Evolutionary conservation across 1,140 invertebrate species (phyloP).

Genomic region (Musca domestica): DNA sequence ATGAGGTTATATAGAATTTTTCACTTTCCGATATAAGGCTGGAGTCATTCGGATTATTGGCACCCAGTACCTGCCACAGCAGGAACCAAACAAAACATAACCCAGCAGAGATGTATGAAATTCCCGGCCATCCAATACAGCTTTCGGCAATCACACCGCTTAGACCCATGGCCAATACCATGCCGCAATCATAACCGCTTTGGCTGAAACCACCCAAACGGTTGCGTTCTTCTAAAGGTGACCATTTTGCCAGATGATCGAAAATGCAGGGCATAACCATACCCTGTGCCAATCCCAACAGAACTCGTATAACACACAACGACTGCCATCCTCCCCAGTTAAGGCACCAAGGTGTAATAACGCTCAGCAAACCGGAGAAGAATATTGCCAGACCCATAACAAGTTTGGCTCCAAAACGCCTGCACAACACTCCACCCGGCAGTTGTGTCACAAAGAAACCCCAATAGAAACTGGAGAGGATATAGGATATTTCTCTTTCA

Average conservation of each 20-base stretch:
- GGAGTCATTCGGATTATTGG: slow-evolving; percentile 66
- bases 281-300: slow-evolving; percentile 77
- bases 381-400: slow-evolving; percentile 62
- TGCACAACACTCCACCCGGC: slow-evolving; percentile 67
- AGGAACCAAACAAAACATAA: slow-evolving; percentile 62
- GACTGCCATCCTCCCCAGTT: slow-evolving; percentile 60
- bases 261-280: slow-evolving; percentile 77
- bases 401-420: slow-evolving; percentile 65
- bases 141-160: slow-evolving; percentile 67
- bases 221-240: slow-evolving; percentile 61
- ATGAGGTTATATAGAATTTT: slow-evolving; percentile 62
- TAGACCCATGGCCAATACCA: slow-evolving; percentile 68
- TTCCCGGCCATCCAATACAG: slow-evolving; percentile 69
- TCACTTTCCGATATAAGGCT: slow-evolving; percentile 62
- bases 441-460: slow-evolving; percentile 60
- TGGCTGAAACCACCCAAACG: slow-evolving; percentile 61
- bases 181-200: slow-evolving; percentile 70
- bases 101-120: slow-evolving; percentile 75
- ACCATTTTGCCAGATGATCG: slow-evolving; percentile 54
- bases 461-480: slow-evolving; percentile 70
- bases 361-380: slow-evolving; percentile 51
- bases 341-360: slow-evolving; percentile 53
- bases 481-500: slow-evolving; percentile 55
- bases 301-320: slow-evolving; percentile 63
- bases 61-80: slow-evolving; percentile 63